A percentile compares a stretch with the other conserved stretches of the same genome.
These are phyloP conservation scores for Spisula solida DNA, from an alignment of 2,888 invertebrate species.

Conservation along the genomic window DNA sequence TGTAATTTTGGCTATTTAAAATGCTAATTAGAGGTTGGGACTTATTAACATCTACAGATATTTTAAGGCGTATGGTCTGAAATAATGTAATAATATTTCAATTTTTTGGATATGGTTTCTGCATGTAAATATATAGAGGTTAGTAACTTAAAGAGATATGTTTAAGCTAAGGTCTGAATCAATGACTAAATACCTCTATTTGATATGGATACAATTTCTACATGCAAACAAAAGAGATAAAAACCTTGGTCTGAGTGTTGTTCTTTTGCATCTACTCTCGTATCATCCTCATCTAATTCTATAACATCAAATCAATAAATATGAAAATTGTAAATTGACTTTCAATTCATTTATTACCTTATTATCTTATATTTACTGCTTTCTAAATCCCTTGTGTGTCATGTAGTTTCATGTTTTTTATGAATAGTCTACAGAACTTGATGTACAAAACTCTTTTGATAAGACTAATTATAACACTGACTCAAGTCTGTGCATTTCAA, in stretches of 20 bases:
- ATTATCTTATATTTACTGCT: background rate
- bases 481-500: background rate
- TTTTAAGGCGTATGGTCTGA: no score
- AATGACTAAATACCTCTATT: background rate
- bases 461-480: background rate
- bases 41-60: no score
- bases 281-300: background rate
- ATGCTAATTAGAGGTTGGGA: no score
- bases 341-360: background rate
- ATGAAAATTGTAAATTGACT: background rate
- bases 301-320: conserved; percentile 17
- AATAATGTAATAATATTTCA: no score
- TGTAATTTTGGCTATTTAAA: no score
- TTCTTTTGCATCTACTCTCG: background rate
- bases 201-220: background rate
- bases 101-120: no score
- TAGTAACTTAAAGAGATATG: background rate
- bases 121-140: no score
- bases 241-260: background rate
- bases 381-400: no score
- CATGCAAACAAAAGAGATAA: background rate
- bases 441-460: background rate
- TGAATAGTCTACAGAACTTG: background rate
- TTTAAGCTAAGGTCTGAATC: background rate
- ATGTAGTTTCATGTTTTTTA: background rate